Evolutionary conservation across 1,140 invertebrate genomes (phyloP), one percentile per base, ranked within the genome.

Genomic region (Hycleus phaleratus): DNA sequence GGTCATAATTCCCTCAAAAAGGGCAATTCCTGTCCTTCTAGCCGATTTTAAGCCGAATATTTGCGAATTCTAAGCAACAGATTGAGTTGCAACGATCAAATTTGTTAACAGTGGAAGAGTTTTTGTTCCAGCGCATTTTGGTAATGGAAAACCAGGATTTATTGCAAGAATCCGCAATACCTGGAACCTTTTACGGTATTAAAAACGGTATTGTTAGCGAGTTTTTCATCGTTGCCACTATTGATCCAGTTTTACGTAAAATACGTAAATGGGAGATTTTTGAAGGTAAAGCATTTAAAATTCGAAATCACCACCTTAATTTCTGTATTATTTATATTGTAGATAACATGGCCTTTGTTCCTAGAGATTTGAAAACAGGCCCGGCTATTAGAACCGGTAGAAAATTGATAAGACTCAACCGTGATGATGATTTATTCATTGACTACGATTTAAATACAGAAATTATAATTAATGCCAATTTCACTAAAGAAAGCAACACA

Each of bases 111-210:
- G 32, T 32, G 32, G 7, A 32, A 2, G 7, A 18, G 18, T 18
- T 18, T 32, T 3, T 32, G 32, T 61, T 53, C 10, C 39, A 67
- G 63, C 52, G 56, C 24, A 3, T 67, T 10, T 32, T 51, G 38
- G 67, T 49, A 38, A 47, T 71, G 5, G 62, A 68, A 48, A 49
- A 68, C 25, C 63, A 66, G 48, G 45, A 59, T n/a, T 38, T 70
- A 6, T 38, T 73, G 8, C 69, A 72, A 63, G 61, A 66, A 46
- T 72, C 71, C 7, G 26, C 54, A 26, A 44, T 62, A 56, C 68
- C 69, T 38, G 50, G 59, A 26, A 70, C 65, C 26, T 72, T 73
- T 56, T 73, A 73, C 44, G 68, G 59, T 1, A 42, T 71, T 3
- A 54, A 53, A 9, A 38, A 59, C 32, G 40, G 58, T 3, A 44